These are phyloP conservation scores for Paramacrobiotus metropolitanus DNA, from an alignment of 1,140 invertebrate genomes.

Conservation along the genomic window DNA sequence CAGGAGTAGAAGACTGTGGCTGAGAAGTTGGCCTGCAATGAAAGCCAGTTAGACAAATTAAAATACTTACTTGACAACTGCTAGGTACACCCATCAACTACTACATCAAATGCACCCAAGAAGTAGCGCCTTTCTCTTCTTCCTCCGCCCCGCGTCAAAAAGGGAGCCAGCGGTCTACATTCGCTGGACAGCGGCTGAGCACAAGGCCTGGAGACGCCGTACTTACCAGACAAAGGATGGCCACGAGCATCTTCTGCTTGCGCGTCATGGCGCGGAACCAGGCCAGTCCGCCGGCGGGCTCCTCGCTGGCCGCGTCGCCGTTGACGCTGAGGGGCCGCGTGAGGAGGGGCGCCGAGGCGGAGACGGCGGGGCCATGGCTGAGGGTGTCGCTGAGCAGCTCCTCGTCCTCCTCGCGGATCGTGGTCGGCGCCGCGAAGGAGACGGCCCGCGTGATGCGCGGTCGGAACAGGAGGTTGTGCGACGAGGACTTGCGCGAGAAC, in stretches of 20 bases:
- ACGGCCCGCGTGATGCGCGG: not conserved
- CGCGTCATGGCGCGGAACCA: not conserved
- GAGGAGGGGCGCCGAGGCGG: not conserved
- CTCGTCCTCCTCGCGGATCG: not conserved
- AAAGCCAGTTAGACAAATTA: no score
- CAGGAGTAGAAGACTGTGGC: slow-evolving; percentile 2
- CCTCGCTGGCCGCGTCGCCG: not conserved
- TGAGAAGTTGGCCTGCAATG: not conserved
- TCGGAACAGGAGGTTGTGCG: slow-evolving; percentile 1
- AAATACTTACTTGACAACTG: no score
- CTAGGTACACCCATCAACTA: no score
- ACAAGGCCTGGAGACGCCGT: no score
- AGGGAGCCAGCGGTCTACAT: no score
- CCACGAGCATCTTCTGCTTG: not conserved
- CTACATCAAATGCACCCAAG: no score
- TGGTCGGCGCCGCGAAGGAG: not conserved
- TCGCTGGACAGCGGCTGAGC: no score
- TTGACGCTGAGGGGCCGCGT: not conserved
- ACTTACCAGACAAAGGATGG: not conserved
- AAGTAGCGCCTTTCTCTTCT: no score
- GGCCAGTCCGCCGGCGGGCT: not conserved
- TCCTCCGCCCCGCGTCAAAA: no score
- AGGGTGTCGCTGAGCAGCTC: not conserved
- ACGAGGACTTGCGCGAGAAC: not conserved
- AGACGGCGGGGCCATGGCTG: not conserved